These are phyloP conservation scores for Potamilus streckersoni DNA, from an alignment of 1,140 invertebrate species.

Conservation along the genomic window DNA sequence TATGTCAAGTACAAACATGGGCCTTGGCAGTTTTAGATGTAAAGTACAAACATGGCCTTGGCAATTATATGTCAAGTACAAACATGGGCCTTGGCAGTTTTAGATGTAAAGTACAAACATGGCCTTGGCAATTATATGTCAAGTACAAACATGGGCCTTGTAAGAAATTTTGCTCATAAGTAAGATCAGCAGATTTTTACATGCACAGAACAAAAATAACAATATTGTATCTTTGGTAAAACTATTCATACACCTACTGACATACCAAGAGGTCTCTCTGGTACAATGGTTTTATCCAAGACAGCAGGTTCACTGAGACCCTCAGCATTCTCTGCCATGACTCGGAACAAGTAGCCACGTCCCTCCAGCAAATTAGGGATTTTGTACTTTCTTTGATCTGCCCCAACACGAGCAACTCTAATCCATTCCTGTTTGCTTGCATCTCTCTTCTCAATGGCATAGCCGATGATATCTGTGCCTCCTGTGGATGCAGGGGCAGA, in stretches of 20 bases:
- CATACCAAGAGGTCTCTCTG: constrained; percentile 56
- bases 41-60: no score
- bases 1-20: no score
- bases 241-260: neutral
- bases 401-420: constrained; percentile 45
- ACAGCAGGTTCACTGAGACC: constrained; percentile 73
- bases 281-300: constrained; percentile 68
- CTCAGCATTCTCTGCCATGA: constrained; percentile 93
- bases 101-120: no score
- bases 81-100: no score
- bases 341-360: constrained; percentile 94
- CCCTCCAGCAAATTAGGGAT: constrained; percentile 82
- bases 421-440: constrained; percentile 77
- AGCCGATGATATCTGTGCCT: constrained; percentile 92
- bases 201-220: no score
- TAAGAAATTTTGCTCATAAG: no score
- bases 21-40: no score
- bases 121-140: no score
- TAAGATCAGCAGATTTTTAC: no score
- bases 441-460: constrained; percentile 86
- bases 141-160: no score
- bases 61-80: no score
- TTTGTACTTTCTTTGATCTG: constrained; percentile 48
- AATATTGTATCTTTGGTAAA: no score
- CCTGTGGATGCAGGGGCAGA: constrained; percentile 97